Conservation (phyloP, 2,888 invertebrate species). For the Athetis lepigone region DNA sequence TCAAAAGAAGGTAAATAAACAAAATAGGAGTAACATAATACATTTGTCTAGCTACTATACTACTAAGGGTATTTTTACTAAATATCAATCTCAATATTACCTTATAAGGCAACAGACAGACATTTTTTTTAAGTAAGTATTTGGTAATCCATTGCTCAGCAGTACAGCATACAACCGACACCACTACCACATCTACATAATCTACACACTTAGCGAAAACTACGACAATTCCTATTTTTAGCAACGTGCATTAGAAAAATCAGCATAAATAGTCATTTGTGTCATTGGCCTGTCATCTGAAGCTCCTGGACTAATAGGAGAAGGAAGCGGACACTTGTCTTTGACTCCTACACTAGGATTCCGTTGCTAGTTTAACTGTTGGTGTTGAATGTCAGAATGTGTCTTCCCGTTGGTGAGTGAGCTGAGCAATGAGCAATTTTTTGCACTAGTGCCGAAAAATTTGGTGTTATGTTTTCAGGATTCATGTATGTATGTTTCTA, state of each 20-base stretch:
- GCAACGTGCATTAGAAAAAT: slow-evolving; percentile 35
- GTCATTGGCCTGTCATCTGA: slow-evolving; percentile 19
- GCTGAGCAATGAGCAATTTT: too few relatives aligned
- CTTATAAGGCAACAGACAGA: too few relatives aligned
- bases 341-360: slow-evolving; percentile 42
- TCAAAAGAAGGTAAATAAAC: too few relatives aligned
- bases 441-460: too few relatives aligned
- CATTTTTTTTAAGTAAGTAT: too few relatives aligned
- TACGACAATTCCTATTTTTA: slow-evolving; percentile 31
- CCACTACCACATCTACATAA: not conserved
- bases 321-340: slow-evolving; percentile 48
- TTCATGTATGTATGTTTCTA: too few relatives aligned
- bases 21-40: too few relatives aligned
- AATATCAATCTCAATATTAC: too few relatives aligned
- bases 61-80: too few relatives aligned
- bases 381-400: not conserved
- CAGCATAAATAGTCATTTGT: slow-evolving; percentile 39
- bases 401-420: not conserved
- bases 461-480: too few relatives aligned
- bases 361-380: slow-evolving; percentile 2
- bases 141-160: too few relatives aligned
- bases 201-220: not conserved
- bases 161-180: not conserved
- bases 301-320: slow-evolving; percentile 21
- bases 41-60: too few relatives aligned